Evolutionary conservation across 2,888 invertebrate species (phyloP).

Genomic region (Meiosimyza platycephala): DNA sequence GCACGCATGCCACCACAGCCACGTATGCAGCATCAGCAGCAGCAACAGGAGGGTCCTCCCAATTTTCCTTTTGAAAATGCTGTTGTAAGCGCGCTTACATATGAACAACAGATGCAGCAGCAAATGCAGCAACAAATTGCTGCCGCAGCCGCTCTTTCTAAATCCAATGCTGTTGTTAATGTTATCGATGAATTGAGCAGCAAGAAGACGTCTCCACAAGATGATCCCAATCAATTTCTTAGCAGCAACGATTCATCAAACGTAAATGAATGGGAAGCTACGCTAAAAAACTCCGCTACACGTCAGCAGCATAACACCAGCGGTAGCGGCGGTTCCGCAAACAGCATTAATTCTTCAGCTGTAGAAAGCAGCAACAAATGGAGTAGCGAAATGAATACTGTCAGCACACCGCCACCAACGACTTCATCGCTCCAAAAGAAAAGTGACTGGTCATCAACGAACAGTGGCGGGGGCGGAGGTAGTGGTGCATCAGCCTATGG

Average conservation of each 20-base stretch:
- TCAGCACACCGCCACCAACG: constrained; percentile 43
- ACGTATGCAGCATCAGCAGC: constrained; percentile 38
- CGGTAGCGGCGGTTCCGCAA: constrained; percentile 25
- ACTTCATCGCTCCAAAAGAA: constrained; percentile 50
- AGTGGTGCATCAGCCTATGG: constrained; percentile 36
- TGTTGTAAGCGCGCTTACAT: constrained; percentile 48
- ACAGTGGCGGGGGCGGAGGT: constrained; percentile 45
- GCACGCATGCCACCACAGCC: constrained; percentile 51
- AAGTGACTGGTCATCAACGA: constrained; percentile 48
- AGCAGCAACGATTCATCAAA: not conserved
- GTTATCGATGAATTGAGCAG: constrained; percentile 24
- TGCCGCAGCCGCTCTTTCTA: constrained; percentile 41
- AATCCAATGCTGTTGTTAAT: constrained; percentile 38
- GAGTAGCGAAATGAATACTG: constrained; percentile 62
- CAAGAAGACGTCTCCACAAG: constrained; percentile 25
- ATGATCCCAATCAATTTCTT: constrained; percentile 6
- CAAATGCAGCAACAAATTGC: constrained; percentile 57
- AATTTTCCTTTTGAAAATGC: constrained; percentile 54
- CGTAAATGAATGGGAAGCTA: constrained; percentile 21
- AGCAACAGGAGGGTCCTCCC: constrained; percentile 36
- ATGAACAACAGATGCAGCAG: constrained; percentile 59
- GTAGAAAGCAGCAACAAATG: constrained; percentile 56
- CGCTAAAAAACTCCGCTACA: not conserved
- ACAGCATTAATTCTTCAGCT: constrained; percentile 18
- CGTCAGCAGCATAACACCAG: constrained; percentile 8